phyloP scores from a whole-genome alignment of 2,113 vertebrate species.

The Sceloporus tristichus region DNA sequence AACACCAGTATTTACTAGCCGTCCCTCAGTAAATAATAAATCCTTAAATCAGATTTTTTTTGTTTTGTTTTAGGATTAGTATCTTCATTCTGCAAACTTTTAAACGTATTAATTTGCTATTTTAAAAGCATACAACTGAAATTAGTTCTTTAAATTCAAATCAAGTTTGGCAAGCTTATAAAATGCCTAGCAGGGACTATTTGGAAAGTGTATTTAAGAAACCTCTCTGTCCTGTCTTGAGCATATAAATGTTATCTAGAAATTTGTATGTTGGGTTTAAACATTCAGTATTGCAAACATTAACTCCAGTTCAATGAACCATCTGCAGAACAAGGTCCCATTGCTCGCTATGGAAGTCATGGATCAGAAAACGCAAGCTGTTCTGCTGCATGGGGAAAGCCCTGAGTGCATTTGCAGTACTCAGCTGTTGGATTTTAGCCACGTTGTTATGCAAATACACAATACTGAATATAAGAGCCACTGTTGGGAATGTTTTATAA shows the following conservation, averaged over 20 bases:
- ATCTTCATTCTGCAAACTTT: conserved; percentile 15
- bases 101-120: rapidly evolving
- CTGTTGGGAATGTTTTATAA: background rate
- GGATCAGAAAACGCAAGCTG: conserved; percentile 12
- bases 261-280: background rate
- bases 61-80: background rate
- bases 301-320: background rate
- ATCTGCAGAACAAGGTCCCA: conserved; percentile 5
- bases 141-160: background rate
- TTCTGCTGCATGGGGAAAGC: background rate
- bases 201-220: background rate
- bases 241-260: background rate
- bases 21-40: background rate
- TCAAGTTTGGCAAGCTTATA: background rate
- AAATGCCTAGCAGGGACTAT: background rate
- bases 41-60: background rate
- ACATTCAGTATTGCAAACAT: conserved; percentile 12
- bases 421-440: background rate
- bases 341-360: conserved; percentile 2
- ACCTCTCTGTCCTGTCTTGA: background rate
- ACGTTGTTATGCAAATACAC: background rate
- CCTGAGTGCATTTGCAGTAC: rapidly evolving
- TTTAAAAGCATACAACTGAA: conserved; percentile 15
- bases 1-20: conserved; percentile 8
- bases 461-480: background rate